Evolutionary conservation across 1,140 invertebrate species (phyloP), one percentile per base, ranked within the genome.

Genomic region (Meloidogyne floridensis): DNA sequence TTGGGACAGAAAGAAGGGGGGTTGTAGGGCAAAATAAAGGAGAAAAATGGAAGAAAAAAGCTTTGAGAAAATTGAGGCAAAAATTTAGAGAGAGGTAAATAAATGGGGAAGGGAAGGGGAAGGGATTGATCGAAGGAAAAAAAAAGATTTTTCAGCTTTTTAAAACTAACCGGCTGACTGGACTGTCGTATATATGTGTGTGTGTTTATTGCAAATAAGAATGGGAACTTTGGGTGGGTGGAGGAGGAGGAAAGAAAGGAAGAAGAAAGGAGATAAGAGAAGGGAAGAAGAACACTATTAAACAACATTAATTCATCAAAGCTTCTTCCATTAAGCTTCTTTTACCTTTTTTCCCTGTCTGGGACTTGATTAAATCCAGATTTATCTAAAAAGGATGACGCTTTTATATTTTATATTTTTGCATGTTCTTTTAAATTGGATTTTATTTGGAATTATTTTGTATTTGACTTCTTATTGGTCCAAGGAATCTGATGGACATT

Each of bases 151-250:
- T 54, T 18, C 73, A 47, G 11, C 5, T 51, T 43, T 6, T 51
- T 69, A 53, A 32, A 47, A 51, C 74, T 77, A 32, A 77, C 69
- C 75, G 75, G 75, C 47, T 20, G 75, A 42, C n/a, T 77, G 54
- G 11, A 59, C 11, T 59, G 10, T 59, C 15, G 18, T 18, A 32
- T 20, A 20, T 32, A 32, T 32, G 32, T 32, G 32, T 32, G 32
- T 32, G 32, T 32, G 32, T 8, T 32, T 47, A 43, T 53, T 47
- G 10, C 43, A 42, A 75, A 56, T 65, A 32, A 4, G 15, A 54
- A 56, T 43, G 51, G 56, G 15, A 56, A n/a, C 15, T 32, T 59
- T 59, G 56, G 59, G 59, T 65, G 59, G 59, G 59, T 65, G 59
- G 59, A 65, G 59, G 59, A 65, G 59, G 59, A 65, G 59, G 15